Evolutionary conservation across 2,888 invertebrate genomes (phyloP).

Genomic region (Drosophila gaucha): DNA sequence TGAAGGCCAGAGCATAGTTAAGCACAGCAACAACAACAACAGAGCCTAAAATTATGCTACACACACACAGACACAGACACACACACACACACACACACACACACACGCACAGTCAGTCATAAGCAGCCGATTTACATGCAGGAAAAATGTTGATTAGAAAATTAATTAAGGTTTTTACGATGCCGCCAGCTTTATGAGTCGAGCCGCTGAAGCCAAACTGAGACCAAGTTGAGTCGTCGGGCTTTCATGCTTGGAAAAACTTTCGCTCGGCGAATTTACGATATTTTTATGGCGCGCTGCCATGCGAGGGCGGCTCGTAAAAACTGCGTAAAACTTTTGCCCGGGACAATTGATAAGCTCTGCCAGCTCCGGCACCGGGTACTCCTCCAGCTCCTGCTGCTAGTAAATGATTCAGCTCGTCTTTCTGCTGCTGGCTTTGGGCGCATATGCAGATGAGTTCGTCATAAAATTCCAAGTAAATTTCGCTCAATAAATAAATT

Average conservation of each 20-base stretch:
- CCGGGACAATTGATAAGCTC: constrained; percentile 57
- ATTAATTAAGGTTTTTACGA: constrained; percentile 79
- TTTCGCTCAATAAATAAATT: constrained; percentile 70
- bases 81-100: constrained; percentile 41
- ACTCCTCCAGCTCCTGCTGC: background rate
- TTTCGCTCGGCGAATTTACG: constrained; percentile 79
- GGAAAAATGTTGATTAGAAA: constrained; percentile 79
- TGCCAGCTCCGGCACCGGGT: background rate
- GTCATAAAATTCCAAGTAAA: constrained; percentile 47
- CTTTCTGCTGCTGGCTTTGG: constrained; percentile 16
- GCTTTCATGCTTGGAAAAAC: constrained; percentile 59
- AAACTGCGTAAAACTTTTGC: constrained; percentile 72
- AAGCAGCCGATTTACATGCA: constrained; percentile 78
- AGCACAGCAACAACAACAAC: constrained; percentile 28
- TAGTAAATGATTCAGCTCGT: constrained; percentile 27
- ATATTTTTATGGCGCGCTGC: constrained; percentile 82
- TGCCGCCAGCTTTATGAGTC: constrained; percentile 62
- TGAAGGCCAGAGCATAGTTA: constrained; percentile 49
- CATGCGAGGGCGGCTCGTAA: constrained; percentile 75
- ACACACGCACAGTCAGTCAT: constrained; percentile 31
- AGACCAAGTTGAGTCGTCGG: constrained; percentile 39
- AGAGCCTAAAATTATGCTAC: constrained; percentile 62
- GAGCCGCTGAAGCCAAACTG: constrained; percentile 33
- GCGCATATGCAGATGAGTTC: constrained; percentile 75
- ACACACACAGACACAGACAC: constrained; percentile 41